Base-by-base conservation (phyloP, 1,140 invertebrate genomes). In the Neodiprion virginianus region DNA sequence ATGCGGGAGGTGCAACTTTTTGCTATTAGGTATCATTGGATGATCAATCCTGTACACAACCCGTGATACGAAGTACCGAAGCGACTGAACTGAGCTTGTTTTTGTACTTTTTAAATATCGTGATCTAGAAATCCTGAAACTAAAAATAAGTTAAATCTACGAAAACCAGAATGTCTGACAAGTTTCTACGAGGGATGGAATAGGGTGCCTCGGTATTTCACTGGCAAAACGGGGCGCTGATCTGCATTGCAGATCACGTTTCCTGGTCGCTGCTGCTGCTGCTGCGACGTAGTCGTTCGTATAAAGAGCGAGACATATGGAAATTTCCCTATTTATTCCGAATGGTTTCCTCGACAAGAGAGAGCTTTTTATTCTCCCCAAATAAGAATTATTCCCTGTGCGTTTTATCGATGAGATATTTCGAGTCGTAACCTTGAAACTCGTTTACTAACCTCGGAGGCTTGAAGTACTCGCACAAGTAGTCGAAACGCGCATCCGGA, bases 401-500 rank as follows among this genome's bases (percentile, higher is more conserved):
- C 48, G 67, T 23, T 67, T 48, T 48, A 72, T 48, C 72, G 8
- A 14, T 14, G 28, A 40, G 28, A 40, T 40, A 40, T 40, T 40
- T 40, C 5, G 5, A 40, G 28, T 40, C 28, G 28, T 40, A 40
- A 40, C 28, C 28, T 40, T 40, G 28, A 40, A 40, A 40, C 28
- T 40, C 53, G n/a, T 61, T 61, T 78, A 80, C 89, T 92, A 90
- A 98, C 97, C 97, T 99, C 50, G 90, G 91, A 74, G 99, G 98
- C 88, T 99, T 98, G 89, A 96, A 97, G 86, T 94, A 97, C 76
- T 99, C 93, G 88, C 95, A 95, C 11, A 99, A 91, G 87, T 93
- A 99, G 84, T 99, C 97, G 86, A 93, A 99, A 77, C 99, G 92
- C 49, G 93, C 91, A 90, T 99, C 98, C 8, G 98, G 97, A 8